Percentiles rank a stretch among this genome's conserved stretches.
Conservation (phyloP, 2,113 vertebrate species). For the Spea multiplicata region DNA sequence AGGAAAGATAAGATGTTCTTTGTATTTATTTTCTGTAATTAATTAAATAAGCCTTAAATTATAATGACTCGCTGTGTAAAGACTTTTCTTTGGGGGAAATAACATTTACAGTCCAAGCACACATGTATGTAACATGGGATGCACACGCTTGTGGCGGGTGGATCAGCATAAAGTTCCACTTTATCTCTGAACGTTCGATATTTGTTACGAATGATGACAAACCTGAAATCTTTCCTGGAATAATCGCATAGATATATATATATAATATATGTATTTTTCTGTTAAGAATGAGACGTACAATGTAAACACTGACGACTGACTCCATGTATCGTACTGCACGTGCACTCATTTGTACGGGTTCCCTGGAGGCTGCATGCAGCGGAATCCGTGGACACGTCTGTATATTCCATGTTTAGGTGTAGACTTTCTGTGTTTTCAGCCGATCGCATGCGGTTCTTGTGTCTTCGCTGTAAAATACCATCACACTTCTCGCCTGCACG, state of each 20-base stretch:
- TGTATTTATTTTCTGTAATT: background rate
- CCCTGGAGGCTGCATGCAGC: slow-evolving; percentile 77
- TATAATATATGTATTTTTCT: slow-evolving; percentile 67
- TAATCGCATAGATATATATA: slow-evolving; percentile 63
- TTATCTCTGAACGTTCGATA: too few species aligned
- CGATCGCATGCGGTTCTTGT: slow-evolving; percentile 70
- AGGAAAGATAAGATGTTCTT: slow-evolving; percentile 65
- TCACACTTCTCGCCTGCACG: slow-evolving; percentile 72
- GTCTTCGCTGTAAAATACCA: slow-evolving; percentile 73
- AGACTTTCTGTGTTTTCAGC: slow-evolving; percentile 68
- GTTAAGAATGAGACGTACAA: slow-evolving; percentile 73
- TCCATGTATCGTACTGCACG: slow-evolving; percentile 73
- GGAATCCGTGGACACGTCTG: slow-evolving; percentile 66
- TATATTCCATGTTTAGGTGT: slow-evolving; percentile 62
- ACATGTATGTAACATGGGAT: too few species aligned
- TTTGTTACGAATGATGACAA: too few species aligned
- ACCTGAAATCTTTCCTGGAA: slow-evolving; percentile 71
- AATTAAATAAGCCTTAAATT: background rate
- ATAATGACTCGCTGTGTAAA: background rate
- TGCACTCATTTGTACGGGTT: slow-evolving; percentile 58
- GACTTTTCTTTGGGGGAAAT: too few species aligned
- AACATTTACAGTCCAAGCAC: too few species aligned
- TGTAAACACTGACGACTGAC: slow-evolving; percentile 66
- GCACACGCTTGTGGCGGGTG: too few species aligned
- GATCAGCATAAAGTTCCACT: too few species aligned